These are phyloP conservation scores for Microcebus murinus DNA, from an alignment of 2,113 vertebrate genomes.

Conservation along the genomic window DNA sequence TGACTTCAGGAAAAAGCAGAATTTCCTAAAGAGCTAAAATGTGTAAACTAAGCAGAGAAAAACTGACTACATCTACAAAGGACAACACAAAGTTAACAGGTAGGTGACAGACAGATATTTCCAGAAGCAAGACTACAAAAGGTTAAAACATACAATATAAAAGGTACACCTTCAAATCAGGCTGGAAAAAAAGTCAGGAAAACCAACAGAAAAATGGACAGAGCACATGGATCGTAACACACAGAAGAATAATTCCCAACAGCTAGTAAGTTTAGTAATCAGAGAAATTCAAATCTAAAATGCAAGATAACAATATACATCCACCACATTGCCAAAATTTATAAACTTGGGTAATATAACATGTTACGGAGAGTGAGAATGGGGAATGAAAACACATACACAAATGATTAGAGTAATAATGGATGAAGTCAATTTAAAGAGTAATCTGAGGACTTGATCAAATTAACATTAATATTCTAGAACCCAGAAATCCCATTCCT, in stretches of 20 bases:
- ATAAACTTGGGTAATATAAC: not conserved
- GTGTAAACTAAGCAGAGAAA: not conserved
- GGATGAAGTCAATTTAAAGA: not conserved
- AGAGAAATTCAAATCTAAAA: constrained; percentile 11
- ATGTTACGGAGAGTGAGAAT: not conserved
- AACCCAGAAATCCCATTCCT: not conserved
- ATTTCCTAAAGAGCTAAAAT: not conserved
- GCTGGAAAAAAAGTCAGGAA: not conserved
- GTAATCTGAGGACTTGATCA: not conserved
- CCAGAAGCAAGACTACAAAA: not conserved
- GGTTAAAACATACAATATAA: not conserved
- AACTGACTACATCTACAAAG: not conserved
- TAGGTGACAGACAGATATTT: not conserved
- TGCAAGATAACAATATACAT: not conserved
- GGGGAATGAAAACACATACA: not conserved
- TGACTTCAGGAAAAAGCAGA: not conserved
- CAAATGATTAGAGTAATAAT: not conserved
- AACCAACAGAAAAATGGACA: not conserved
- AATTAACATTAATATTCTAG: not conserved
- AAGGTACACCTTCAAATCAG: not conserved
- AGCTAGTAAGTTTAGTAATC: not conserved
- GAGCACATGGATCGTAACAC: not conserved
- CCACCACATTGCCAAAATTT: not conserved
- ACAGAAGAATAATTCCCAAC: not conserved
- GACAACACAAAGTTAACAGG: not conserved